A percentile compares a stretch with the other conserved stretches of the same genome.
phyloP scores from a whole-genome alignment of 2,888 invertebrate species.

The Homarus gammarus region DNA sequence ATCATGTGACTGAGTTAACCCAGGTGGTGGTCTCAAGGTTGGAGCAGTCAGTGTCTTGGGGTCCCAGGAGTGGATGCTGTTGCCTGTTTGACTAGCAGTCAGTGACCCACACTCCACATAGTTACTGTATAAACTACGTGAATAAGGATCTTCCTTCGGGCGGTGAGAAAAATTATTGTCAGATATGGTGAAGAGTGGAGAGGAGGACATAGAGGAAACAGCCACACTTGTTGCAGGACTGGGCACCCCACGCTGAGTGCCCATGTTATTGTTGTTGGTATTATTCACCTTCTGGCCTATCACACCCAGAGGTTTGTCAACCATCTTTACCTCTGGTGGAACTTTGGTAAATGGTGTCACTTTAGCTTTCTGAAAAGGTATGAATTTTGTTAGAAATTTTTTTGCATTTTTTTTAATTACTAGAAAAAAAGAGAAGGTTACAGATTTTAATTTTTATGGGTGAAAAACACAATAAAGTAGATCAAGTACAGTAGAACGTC shows the following conservation, averaged over 20 bases:
- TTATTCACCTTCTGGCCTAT: constrained; percentile 68
- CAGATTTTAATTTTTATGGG: neutral
- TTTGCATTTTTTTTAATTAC: too few relatives aligned
- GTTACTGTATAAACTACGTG: constrained; percentile 54
- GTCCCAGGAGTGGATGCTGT: constrained; percentile 72
- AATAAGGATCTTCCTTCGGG: constrained; percentile 49
- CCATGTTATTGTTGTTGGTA: constrained; percentile 1
- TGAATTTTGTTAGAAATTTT: too few relatives aligned
- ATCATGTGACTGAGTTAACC: constrained; percentile 45
- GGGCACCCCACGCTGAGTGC: constrained; percentile 23
- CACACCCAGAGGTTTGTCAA: constrained; percentile 70
- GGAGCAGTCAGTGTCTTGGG: constrained; percentile 68
- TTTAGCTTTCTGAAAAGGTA: constrained; percentile 56
- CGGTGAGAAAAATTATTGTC: constrained; percentile 46
- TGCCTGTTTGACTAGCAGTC: constrained; percentile 7
- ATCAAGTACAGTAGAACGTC: too few relatives aligned
- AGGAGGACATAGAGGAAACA: constrained; percentile 34
- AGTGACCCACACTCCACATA: constrained; percentile 34
- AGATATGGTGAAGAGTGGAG: constrained; percentile 45
- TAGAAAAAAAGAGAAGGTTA: neutral
- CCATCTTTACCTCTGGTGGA: constrained; percentile 74
- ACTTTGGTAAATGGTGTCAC: constrained; percentile 75
- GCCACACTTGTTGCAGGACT: constrained; percentile 39
- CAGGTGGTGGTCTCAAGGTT: constrained; percentile 58
- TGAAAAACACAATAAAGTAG: too few relatives aligned